A percentile compares a stretch with the other conserved stretches of the same genome.
phyloP scores from a whole-genome alignment of 2,113 vertebrate species.

The Stictonetta naevosa region DNA sequence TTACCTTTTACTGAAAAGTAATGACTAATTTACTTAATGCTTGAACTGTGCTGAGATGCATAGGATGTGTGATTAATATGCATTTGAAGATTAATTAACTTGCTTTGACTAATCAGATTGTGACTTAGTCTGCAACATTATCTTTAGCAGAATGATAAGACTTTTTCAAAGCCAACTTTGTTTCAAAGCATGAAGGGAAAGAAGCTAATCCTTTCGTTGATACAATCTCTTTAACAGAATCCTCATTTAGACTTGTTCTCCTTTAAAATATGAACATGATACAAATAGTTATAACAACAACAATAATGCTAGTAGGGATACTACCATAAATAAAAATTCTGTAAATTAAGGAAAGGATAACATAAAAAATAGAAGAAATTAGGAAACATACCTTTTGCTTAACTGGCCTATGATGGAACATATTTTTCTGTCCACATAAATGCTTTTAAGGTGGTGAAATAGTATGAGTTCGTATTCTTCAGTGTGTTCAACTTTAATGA shows the following conservation, averaged over 20 bases:
- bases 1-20: not conserved
- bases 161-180: not conserved
- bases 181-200: not conserved
- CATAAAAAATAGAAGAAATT: not conserved
- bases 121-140: not conserved
- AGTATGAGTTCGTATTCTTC: not conserved
- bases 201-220: not conserved
- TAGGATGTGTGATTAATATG: not conserved
- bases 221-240: conserved; percentile 5
- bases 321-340: not conserved
- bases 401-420: rapidly evolving
- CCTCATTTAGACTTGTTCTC: not conserved
- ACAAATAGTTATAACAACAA: not conserved
- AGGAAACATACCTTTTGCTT: not conserved
- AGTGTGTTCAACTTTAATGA: not conserved
- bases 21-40: not conserved
- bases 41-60: not conserved
- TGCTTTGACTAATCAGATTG: not conserved
- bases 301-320: not conserved
- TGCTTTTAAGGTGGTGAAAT: not conserved
- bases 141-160: not conserved
- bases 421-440: not conserved
- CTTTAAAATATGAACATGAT: not conserved
- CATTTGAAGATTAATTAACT: conserved; percentile 34
- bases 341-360: not conserved